These are phyloP conservation scores for Trachelus stipa DNA, from an alignment of 2,888 invertebrate species.

Conservation along the genomic window DNA sequence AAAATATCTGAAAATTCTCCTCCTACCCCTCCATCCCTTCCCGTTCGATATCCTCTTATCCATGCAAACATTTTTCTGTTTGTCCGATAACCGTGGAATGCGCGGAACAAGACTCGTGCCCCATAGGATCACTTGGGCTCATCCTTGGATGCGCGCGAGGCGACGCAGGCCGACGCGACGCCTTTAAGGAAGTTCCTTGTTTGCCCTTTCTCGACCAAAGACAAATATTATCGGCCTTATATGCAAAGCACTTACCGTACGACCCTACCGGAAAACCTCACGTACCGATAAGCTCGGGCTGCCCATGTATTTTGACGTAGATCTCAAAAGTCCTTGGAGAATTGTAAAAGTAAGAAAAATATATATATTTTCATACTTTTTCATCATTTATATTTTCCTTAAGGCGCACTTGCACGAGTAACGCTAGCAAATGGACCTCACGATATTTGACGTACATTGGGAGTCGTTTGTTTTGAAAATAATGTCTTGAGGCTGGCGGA, in stretches of 20 bases:
- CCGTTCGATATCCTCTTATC: slow-evolving; percentile 27
- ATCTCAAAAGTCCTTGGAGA: no score
- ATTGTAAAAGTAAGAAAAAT: no score
- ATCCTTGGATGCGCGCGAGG: neutral
- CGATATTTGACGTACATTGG: no score
- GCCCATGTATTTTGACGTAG: no score
- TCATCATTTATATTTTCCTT: no score
- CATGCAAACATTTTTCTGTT: slow-evolving; percentile 33
- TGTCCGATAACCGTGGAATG: slow-evolving; percentile 33
- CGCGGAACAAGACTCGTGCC: slow-evolving; percentile 21
- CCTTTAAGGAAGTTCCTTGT: slow-evolving; percentile 9
- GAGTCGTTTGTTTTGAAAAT: no score
- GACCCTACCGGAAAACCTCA: no score
- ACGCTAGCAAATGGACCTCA: no score
- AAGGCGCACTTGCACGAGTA: no score
- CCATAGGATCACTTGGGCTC: slow-evolving; percentile 1
- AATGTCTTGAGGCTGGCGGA: no score
- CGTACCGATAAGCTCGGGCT: no score
- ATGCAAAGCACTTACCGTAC: slow-evolving; percentile 17
- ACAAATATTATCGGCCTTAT: slow-evolving; percentile 20
- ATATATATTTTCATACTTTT: no score
- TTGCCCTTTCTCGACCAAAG: slow-evolving; percentile 15
- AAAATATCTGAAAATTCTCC: slow-evolving; percentile 7
- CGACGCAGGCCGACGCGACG: neutral
- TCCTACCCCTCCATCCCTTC: neutral